Conservation (phyloP, 2,797 vertebrate genomes). For the Malacoctenus gilli region DNA sequence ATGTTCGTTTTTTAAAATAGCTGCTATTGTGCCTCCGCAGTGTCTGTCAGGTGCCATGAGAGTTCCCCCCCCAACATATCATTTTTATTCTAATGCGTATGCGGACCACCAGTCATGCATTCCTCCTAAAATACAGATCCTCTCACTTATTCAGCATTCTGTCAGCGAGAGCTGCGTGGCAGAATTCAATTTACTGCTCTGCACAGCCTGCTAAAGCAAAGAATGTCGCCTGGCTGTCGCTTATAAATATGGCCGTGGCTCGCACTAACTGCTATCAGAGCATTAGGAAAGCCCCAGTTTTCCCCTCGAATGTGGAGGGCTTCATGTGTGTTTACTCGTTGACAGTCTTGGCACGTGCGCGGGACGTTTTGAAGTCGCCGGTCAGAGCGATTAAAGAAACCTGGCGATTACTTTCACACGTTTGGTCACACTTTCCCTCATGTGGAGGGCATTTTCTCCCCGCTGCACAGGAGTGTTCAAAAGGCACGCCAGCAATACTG, state of each 20-base stretch:
- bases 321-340: slow-evolving; percentile 60
- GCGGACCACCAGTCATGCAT: slow-evolving; percentile 72
- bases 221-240: slow-evolving; percentile 69
- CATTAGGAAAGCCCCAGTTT: slow-evolving; percentile 60
- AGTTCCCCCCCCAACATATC: slow-evolving; percentile 68
- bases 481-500: slow-evolving; percentile 62
- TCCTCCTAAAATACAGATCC: slow-evolving; percentile 77
- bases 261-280: slow-evolving; percentile 69
- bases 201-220: slow-evolving; percentile 74
- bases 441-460: slow-evolving; percentile 38
- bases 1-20: slow-evolving; percentile 56
- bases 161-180: slow-evolving; percentile 74
- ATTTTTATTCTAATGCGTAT: slow-evolving; percentile 71
- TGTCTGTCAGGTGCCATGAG: slow-evolving; percentile 72
- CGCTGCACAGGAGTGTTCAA: slow-evolving; percentile 37
- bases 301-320: slow-evolving; percentile 50
- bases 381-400: slow-evolving; percentile 58
- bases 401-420: slow-evolving; percentile 62
- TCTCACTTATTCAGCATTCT: slow-evolving; percentile 82
- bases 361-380: slow-evolving; percentile 40
- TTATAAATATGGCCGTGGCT: slow-evolving; percentile 81
- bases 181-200: slow-evolving; percentile 81
- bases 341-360: slow-evolving; percentile 42
- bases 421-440: slow-evolving; percentile 60
- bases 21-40: slow-evolving; percentile 48